Conservation (phyloP, 2,113 vertebrate genomes). For the Eleginops maclovinus region DNA sequence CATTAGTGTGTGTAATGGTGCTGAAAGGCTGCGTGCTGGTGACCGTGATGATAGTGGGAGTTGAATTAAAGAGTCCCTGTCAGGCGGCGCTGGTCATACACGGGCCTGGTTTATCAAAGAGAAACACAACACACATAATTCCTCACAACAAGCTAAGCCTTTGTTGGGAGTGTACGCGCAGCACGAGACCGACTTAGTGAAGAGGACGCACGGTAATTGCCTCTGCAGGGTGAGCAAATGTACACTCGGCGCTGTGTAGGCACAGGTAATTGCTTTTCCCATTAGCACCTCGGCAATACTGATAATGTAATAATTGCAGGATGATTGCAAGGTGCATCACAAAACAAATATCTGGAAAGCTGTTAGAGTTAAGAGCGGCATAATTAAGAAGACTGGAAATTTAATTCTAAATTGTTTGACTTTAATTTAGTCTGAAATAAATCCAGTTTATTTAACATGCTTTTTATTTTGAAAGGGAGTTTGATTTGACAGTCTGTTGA, state of each 20-base stretch:
- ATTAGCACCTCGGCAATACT: constrained; percentile 11
- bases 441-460: neutral
- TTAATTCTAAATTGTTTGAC: too few species aligned
- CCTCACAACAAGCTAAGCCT: neutral
- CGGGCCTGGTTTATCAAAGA: constrained; percentile 37
- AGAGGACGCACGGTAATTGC: constrained; percentile 24
- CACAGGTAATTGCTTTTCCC: constrained; percentile 44
- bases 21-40: constrained; percentile 72
- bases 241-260: neutral
- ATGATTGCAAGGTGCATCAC: neutral
- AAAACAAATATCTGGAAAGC: neutral
- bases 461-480: neutral
- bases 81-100: constrained; percentile 41
- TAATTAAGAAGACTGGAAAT: neutral
- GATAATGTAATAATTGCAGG: constrained; percentile 31
- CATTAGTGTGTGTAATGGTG: constrained; percentile 79
- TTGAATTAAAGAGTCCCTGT: constrained; percentile 71
- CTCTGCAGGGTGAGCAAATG: constrained; percentile 36
- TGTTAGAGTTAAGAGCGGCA: neutral
- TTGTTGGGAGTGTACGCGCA: constrained; percentile 17
- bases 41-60: constrained; percentile 62
- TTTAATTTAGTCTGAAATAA: neutral
- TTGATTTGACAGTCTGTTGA: neutral
- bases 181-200: neutral
- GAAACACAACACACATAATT: constrained; percentile 21